Base-by-base conservation (phyloP, 35 echinoderm and acorn worm species). In the Lytechinus pictus region DNA sequence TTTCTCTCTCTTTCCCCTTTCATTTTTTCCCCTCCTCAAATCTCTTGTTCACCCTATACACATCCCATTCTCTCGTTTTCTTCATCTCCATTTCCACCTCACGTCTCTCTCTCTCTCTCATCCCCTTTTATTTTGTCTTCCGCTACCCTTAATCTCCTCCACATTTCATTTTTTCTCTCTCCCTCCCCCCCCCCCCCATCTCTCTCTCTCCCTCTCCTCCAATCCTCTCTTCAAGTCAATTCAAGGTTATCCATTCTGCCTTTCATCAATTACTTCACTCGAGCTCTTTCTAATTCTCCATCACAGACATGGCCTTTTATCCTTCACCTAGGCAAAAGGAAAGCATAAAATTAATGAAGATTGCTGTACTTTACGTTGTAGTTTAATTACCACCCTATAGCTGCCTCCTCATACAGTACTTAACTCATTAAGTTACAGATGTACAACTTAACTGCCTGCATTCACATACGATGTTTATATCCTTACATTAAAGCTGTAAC, bases 321-420 rank as follows among this genome's bases (percentile, higher is more conserved):
- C 52, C 3, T 3, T 79, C 66, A 79, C 52, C 27, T 52, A 10
- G 52, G 88, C 2, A 90, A 14, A 52, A 90, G 88, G 0, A 90
- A 53, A 29, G 28, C 9, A 28, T 3, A 51, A 27, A 29, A 27
- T 12, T 33, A 54, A 90, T 21, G 10, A 90, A 88, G 86, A 27
- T 28, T 28, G 44, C 24, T 54, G 28, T 90, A 54, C 88, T 54
- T 90, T 90, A 90, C 88, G 28, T 90, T 27, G 52, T 90, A 90
- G 88, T 90, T 90, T 90, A 79, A 90, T 90, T 90, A 90, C 88
- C 88, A 12, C 16, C 88, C 88, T 90, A 90, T 44, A 90, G 88
- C 88, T 90, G 88, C 88, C 88, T 89, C 52, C 52, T 90, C 52
- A 52, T 52, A 90, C 88, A 90, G 88, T 90, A 90, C 88, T 90